phyloP scores from a whole-genome alignment of 2,888 invertebrate species.

The Eristalis pertinax region DNA sequence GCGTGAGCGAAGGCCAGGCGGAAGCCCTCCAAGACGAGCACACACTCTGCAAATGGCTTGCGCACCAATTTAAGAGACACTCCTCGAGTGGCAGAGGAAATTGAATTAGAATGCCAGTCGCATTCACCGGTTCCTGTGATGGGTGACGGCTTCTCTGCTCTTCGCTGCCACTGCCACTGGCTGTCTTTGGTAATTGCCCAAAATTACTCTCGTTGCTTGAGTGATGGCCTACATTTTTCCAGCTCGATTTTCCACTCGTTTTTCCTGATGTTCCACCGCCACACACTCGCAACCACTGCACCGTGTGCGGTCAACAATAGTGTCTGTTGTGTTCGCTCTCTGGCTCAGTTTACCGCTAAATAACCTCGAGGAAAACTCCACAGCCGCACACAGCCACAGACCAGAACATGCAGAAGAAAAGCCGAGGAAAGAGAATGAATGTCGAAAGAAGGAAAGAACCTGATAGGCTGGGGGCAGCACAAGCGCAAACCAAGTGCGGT shows the following conservation, averaged over 20 bases:
- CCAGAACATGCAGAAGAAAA: conserved; percentile 21
- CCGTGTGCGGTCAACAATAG: conserved; percentile 10
- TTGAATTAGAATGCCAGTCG: conserved; percentile 41
- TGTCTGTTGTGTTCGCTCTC: conserved; percentile 19
- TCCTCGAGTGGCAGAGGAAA: conserved; percentile 11
- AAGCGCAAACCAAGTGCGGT: conserved; percentile 30
- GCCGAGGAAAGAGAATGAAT: conserved; percentile 24
- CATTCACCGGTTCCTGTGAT: conserved; percentile 9
- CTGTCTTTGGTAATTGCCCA: conserved; percentile 30
- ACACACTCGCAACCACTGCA: background rate
- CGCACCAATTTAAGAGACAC: conserved; percentile 27
- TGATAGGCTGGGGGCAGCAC: conserved; percentile 23
- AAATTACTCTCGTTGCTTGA: conserved; percentile 26
- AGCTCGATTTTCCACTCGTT: conserved; percentile 29
- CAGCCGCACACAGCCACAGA: conserved; percentile 4
- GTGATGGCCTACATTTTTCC: conserved; percentile 48
- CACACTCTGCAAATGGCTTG: conserved; percentile 23
- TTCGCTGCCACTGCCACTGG: conserved; percentile 2
- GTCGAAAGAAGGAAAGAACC: conserved; percentile 44
- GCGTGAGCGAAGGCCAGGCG: background rate
- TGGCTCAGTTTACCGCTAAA: conserved; percentile 56
- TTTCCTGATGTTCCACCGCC: background rate
- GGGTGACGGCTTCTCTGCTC: too few relatives aligned
- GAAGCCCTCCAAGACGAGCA: conserved; percentile 9
- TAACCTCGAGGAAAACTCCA: conserved; percentile 44